Base-by-base conservation (phyloP, 2,888 invertebrate species). In the Leucophenga montana region DNA sequence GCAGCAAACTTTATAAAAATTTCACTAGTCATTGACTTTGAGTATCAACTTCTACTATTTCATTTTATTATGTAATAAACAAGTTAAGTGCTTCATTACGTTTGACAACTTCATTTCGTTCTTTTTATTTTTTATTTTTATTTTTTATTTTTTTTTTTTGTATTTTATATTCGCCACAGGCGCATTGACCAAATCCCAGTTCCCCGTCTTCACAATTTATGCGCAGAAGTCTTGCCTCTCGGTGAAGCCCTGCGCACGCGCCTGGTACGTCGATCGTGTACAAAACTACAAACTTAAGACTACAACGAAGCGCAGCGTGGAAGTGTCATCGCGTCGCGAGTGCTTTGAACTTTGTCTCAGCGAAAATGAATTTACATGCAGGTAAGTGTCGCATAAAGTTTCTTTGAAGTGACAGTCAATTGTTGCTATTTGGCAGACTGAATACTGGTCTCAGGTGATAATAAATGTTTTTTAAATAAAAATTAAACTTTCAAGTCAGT, bases 201-300 rank as follows among this genome's bases (percentile, higher is more conserved):
- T 97, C 90, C 97, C 97, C 48, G 97, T 97, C 77, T 97, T 97
- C 90, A 97, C 97, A 78, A 96, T 97, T 89, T 97, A 97, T 92
- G 97, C 96, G 72, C 97, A 97, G 90, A 97, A 97, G 91, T 95
- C 94, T 83, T 97, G 97, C 88, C 90, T 97, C 84, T 94, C 94
- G 71, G 94, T 95, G 82, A 93, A 95, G 84, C 95, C 95, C 70
- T 97, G 97, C 90, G 95, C 95, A 85, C 91, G 95, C 77, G 96
- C 96, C 70, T 97, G 97, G 97, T 95, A 95, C 90, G 95, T 96
- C 90, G 97, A 97, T 90, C 92, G 97, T 82, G 97, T 97, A 70
- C 95, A 95, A 87, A 95, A 95, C 84, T 95, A 95, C 89, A 92
- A 94, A 86, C 92, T 97, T 77, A 92, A 92, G 85, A 94, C 95